Evolutionary conservation across 2,113 vertebrate species (phyloP).

Genomic region (Steatornis caripensis): DNA sequence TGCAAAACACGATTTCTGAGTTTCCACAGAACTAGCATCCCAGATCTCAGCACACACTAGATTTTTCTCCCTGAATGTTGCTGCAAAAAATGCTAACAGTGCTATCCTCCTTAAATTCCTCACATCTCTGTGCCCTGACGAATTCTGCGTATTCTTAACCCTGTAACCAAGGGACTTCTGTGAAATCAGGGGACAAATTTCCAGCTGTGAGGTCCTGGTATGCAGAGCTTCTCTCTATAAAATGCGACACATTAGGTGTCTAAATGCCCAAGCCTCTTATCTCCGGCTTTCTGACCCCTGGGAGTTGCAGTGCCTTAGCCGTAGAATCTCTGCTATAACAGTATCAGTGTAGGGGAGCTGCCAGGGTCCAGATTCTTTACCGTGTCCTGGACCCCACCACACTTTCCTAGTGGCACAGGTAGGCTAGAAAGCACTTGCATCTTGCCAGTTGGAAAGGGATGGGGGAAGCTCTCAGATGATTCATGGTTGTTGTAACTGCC

Average conservation of each 20-base stretch:
- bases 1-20: background rate
- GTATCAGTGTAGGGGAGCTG: background rate
- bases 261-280: background rate
- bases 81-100: background rate
- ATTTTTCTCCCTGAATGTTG: background rate
- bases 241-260: background rate
- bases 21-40: background rate
- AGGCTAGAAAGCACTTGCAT: background rate
- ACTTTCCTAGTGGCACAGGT: background rate
- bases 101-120: background rate
- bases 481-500: background rate
- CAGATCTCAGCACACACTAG: background rate
- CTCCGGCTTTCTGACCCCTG: background rate
- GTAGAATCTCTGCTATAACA: background rate
- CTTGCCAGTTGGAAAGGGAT: background rate
- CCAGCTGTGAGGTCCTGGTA: background rate
- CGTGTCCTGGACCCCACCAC: background rate
- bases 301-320: background rate
- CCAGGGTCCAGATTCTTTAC: background rate
- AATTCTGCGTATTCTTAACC: background rate
- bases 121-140: fast-evolving
- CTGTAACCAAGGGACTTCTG: background rate
- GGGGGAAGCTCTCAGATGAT: background rate
- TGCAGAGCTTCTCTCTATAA: background rate
- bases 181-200: background rate